phyloP scores from a whole-genome alignment of 2,113 vertebrate genomes.

The Taxidea taxus region DNA sequence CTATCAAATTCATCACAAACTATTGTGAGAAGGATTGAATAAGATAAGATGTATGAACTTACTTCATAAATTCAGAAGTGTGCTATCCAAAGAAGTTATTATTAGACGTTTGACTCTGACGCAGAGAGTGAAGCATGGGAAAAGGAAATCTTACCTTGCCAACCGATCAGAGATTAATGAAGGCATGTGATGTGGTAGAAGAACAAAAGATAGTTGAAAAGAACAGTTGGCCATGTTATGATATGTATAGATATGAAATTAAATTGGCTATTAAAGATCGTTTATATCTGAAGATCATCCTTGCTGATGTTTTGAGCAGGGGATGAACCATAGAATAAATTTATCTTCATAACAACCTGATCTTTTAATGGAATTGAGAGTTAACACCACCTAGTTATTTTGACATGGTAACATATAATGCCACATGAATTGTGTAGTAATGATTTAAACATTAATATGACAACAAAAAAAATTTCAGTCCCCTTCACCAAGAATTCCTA shows the following conservation, averaged over 20 bases:
- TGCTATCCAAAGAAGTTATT: neutral
- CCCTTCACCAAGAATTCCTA: neutral
- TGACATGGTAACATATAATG: neutral
- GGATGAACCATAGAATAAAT: neutral
- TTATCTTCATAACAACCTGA: neutral
- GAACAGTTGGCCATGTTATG: neutral
- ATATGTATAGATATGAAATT: neutral
- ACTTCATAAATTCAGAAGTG: neutral
- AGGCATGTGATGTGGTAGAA: neutral
- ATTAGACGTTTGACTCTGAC: slow-evolving; percentile 16
- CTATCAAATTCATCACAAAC: neutral
- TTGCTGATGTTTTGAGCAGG: neutral
- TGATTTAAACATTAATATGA: slow-evolving; percentile 15
- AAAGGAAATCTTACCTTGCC: neutral
- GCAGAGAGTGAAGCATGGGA: neutral
- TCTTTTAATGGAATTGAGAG: neutral
- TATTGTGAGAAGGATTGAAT: neutral
- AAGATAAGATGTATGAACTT: neutral
- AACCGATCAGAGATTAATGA: neutral
- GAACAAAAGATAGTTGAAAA: neutral
- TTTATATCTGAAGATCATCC: neutral
- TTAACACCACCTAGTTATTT: slow-evolving; percentile 22
- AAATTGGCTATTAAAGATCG: neutral
- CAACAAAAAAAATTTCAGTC: neutral
- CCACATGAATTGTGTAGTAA: neutral